phyloP scores from a whole-genome alignment of 2,888 invertebrate genomes.

The Proisotoma minuta region DNA sequence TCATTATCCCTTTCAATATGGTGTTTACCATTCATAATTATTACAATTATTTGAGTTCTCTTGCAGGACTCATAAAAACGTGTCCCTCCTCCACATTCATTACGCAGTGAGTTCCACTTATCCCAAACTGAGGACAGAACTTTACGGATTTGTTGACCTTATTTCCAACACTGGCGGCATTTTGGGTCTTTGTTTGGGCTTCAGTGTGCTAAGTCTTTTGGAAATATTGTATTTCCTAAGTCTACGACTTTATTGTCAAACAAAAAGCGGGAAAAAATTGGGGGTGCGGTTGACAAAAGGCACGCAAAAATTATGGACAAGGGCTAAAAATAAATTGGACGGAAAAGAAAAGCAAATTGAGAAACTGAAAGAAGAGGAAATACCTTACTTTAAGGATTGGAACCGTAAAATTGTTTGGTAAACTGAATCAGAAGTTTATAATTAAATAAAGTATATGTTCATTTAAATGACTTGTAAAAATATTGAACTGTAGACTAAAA shows the following conservation, averaged over 20 bases:
- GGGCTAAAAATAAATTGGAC: too few relatives aligned
- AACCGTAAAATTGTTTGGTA: too few relatives aligned
- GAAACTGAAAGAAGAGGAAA: too few relatives aligned
- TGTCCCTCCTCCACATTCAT: slow-evolving; percentile 40
- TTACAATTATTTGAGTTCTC: too few relatives aligned
- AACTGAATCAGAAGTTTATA: too few relatives aligned
- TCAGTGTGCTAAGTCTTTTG: slow-evolving; percentile 31
- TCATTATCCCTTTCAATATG: too few relatives aligned
- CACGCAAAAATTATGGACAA: slow-evolving; percentile 10
- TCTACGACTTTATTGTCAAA: slow-evolving; percentile 21
- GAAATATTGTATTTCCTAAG: slow-evolving; percentile 37
- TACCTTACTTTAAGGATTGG: too few relatives aligned
- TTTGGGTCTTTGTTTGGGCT: slow-evolving; percentile 34
- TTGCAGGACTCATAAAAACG: slow-evolving; percentile 34
- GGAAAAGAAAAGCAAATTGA: too few relatives aligned
- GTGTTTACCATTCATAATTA: too few relatives aligned
- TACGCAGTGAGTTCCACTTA: slow-evolving; percentile 34
- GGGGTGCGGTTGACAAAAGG: not conserved
- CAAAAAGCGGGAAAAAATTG: slow-evolving; percentile 4
- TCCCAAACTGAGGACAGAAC: slow-evolving; percentile 34
- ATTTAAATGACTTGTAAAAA: too few relatives aligned
- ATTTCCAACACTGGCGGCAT: slow-evolving; percentile 38
- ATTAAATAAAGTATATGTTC: too few relatives aligned
- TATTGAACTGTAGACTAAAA: too few relatives aligned
- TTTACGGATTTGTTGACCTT: slow-evolving; percentile 37